These are phyloP conservation scores for Ceratothoa steindachneri DNA, from an alignment of 2,888 invertebrate species.

Conservation along the genomic window DNA sequence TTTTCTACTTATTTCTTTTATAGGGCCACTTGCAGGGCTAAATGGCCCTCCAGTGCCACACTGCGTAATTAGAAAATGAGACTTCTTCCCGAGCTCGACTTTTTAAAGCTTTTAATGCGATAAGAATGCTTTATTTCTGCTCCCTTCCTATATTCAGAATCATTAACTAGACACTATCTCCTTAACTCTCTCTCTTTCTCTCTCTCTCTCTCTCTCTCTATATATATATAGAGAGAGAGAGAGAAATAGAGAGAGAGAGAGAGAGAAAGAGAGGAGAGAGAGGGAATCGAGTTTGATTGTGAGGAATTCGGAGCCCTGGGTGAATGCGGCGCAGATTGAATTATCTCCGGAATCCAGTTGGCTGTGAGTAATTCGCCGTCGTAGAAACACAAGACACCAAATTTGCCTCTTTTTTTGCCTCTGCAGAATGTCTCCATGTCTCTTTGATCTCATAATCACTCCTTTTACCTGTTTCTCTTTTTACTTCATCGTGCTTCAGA, in stretches of 20 bases:
- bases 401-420: not conserved
- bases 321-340: too few relatives aligned
- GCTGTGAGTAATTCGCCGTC: too few relatives aligned
- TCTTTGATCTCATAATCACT: not conserved
- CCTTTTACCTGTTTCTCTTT: not conserved
- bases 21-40: conserved; percentile 6
- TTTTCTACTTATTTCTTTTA: not conserved
- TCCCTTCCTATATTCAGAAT: not conserved
- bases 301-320: too few relatives aligned
- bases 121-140: not conserved
- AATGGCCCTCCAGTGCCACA: conserved; percentile 5
- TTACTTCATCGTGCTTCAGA: too few relatives aligned
- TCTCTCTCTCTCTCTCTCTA: too few relatives aligned
- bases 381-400: too few relatives aligned
- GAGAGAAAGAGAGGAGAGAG: too few relatives aligned
- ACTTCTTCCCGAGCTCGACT: not conserved
- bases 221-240: too few relatives aligned
- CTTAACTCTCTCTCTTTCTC: too few relatives aligned
- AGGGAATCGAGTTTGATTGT: too few relatives aligned
- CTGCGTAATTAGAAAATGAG: conserved; percentile 6
- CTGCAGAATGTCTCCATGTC: not conserved
- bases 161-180: not conserved
- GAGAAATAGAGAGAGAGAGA: too few relatives aligned
- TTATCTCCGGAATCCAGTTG: too few relatives aligned
- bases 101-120: conserved; percentile 10